Evolutionary conservation across 2,797 vertebrate species (phyloP), one percentile per base, ranked within the genome.

Genomic region (Sebastes matsubarae): DNA sequence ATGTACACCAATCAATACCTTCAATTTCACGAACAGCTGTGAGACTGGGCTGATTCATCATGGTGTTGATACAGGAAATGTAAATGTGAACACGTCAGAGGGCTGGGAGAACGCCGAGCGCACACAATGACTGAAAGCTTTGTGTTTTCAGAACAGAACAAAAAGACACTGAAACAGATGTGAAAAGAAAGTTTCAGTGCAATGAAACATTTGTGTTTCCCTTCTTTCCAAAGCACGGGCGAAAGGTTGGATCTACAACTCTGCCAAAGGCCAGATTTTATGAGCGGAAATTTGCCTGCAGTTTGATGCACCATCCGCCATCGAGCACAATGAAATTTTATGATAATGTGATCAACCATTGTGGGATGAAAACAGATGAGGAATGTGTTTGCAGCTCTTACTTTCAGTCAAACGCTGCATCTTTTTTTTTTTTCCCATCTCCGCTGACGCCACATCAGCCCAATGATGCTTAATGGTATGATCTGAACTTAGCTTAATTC

Each of bases 401-500:
- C 80, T 69, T 81, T 64, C 57, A 67, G 36, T 71, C 13, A 6
- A 16, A 25, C 5, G 50, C 75, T 60, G 50, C 29, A 32, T 58
- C 32, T 69, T 74, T 68, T 27, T 25, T 52, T 20, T 52, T 20
- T 46, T 46, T 3, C 6, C 20, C 20, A 22, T 22, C 30, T 12
- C 60, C 6, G 3, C n/a, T 54, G 50, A 22, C 73, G 30, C 36
- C 66, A 10, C 72, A 29, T 32, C 32, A 42, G 57, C 87, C 70
- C 70, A 80, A 1, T 20, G 29, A 80, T 57, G 76, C 67, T 38
- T 32, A 66, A 34, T 69, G 64, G 73, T 88, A 70, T 29, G 57
- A 88, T 81, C 61, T 83, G 77, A 90, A 82, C 61, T 85, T 61
- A 50, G 67, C 57, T 46, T 85, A 80, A 87, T 88, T 83, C 77